phyloP scores from a whole-genome alignment of 1,140 invertebrate genomes.

The Hypsibius dujardini region DNA sequence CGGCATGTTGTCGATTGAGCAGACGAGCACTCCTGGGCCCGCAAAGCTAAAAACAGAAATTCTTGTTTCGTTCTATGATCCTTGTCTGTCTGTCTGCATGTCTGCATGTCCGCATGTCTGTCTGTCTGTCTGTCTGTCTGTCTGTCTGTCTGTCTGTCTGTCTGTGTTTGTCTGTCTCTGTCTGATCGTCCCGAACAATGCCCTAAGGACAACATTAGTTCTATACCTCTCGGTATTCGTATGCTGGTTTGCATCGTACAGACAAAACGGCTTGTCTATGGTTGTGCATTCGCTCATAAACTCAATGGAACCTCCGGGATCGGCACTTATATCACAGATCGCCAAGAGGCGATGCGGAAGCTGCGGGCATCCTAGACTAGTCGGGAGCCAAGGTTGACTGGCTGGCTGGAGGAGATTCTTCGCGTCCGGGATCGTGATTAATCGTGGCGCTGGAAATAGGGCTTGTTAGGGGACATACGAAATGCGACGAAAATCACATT shows the following conservation, averaged over 20 bases:
- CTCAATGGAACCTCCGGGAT: constrained; percentile 95
- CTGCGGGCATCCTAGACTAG: constrained; percentile 52
- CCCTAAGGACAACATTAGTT: constrained; percentile 13
- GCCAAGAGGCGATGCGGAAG: constrained; percentile 59
- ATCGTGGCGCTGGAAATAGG: constrained; percentile 62
- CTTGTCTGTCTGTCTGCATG: no score
- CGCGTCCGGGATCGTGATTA: constrained; percentile 91
- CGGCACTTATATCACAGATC: constrained; percentile 95
- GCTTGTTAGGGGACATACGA: no score
- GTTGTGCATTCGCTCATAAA: constrained; percentile 99
- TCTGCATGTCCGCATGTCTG: no score
- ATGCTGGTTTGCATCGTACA: constrained; percentile 94
- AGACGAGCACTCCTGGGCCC: constrained; percentile 87
- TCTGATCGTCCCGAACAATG: constrained; percentile 17
- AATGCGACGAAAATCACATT: no score
- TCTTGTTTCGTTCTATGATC: no score
- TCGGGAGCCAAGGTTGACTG: constrained; percentile 76
- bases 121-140: background rate
- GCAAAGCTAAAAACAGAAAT: constrained; percentile 53
- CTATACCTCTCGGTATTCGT: constrained; percentile 73
- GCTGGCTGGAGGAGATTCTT: constrained; percentile 73
- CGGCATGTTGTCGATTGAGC: constrained; percentile 99
- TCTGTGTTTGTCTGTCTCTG: no score
- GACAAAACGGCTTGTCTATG: constrained; percentile 92
- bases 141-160: no score